These are phyloP conservation scores for Microcebus murinus DNA, from an alignment of 2,113 vertebrate genomes.

Conservation along the genomic window DNA sequence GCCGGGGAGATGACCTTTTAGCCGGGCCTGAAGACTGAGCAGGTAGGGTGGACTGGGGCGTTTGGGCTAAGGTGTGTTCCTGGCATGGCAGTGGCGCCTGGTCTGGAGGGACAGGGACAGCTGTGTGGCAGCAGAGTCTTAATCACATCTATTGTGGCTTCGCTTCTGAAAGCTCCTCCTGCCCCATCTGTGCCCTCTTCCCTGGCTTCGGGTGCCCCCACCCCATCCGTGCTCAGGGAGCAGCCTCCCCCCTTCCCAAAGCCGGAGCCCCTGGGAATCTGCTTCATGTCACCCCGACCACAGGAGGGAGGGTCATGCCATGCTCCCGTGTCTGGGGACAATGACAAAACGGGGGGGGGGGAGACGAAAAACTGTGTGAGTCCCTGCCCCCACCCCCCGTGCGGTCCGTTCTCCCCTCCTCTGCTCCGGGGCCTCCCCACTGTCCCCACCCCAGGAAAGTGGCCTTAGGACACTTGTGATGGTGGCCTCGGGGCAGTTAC, in stretches of 20 bases:
- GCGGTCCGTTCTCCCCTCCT: neutral
- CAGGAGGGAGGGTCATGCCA: rapidly evolving
- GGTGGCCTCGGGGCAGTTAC: neutral
- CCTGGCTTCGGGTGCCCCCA: neutral
- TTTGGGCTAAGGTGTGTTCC: neutral
- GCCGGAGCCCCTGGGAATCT: neutral
- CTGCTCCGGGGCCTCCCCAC: neutral
- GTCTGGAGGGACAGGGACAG: neutral
- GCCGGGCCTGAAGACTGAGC: neutral
- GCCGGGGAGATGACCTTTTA: neutral
- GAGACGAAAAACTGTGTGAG: rapidly evolving
- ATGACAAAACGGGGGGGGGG: neutral
- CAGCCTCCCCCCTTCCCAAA: neutral
- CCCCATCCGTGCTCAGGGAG: neutral
- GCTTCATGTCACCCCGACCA: neutral
- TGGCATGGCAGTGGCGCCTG: no score
- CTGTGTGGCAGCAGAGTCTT: neutral
- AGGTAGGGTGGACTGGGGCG: neutral
- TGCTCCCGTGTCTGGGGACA: neutral
- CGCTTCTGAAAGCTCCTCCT: neutral
- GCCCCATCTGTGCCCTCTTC: neutral
- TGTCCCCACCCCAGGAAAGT: neutral
- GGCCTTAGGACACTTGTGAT: neutral
- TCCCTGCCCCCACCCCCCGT: no score
- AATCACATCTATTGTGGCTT: neutral